Base-by-base conservation (phyloP, 2,888 invertebrate genomes). In the Ennomos fuscantarius region DNA sequence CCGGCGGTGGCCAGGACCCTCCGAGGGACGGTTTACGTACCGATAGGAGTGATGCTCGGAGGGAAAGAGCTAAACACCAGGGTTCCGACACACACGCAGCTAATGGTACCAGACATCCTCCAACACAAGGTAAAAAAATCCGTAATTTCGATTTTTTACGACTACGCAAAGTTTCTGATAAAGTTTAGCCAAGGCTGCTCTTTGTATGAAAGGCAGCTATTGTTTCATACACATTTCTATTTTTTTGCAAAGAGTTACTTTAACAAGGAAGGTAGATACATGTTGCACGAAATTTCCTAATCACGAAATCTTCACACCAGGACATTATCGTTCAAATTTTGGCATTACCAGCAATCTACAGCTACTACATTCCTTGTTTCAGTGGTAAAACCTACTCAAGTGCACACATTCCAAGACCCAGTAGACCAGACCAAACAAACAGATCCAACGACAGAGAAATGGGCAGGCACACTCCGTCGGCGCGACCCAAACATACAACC, bases 391-490 rank as follows among this genome's bases (percentile, higher is more conserved):
- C 92, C 92, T 9, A 87, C 83, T 43, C 86, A 81, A 64, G 74
- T 79, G 1, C 75, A 68, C 44, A 69, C 72, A 34, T 84, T 88
- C 53, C 74, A 78, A 71, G 73, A 77, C n/a, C 70, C 90, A 11
- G 57, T 66, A 37, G 89, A 90, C 36, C 80, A 81, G 50, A 60
- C 66, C 10, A 91, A 91, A 68, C 86, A 78, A 42, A 43, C 81
- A 45, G 89, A 92, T 48, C 92, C 89, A 0, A 89, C 89, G 0
- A 93, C 93, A 60, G 95, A 95, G 68, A 93, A 94, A 74, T 95
- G 95, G 95, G 94, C 94, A n/a, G 94, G 94, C 0, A 94, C 95
- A 8, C 79, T 95, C 10, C 86, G 95, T 8, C 92, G 93, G 60
- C 87, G 95, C 50, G 94, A 95, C 79, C 94, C 95, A 0, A 94